Conservation (phyloP, 2,113 vertebrate genomes). For the Falcunculus frontatus region DNA sequence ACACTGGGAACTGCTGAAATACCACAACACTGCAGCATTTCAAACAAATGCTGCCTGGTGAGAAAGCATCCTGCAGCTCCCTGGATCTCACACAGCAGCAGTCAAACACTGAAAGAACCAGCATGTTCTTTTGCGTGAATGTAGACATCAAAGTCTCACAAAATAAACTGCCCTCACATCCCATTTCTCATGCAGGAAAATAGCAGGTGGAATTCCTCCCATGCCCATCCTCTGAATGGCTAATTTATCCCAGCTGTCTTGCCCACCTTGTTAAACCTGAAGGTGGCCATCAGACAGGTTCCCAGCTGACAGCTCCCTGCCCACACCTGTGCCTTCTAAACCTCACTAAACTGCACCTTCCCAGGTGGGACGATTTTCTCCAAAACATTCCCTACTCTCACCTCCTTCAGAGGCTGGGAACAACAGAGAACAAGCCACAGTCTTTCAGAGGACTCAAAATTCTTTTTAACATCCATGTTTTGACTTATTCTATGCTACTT, state of each 20-base stretch:
- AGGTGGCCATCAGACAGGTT: neutral
- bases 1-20: neutral
- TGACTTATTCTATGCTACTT: neutral
- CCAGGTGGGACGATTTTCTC: neutral
- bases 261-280: neutral
- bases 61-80: neutral
- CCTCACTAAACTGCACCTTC: neutral
- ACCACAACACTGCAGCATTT: neutral
- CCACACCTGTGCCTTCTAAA: neutral
- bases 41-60: neutral
- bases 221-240: too few relatives aligned
- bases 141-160: neutral
- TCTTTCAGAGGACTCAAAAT: neutral
- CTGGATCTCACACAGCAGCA: neutral
- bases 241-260: neutral
- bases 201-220: neutral
- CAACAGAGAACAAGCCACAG: neutral
- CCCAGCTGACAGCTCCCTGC: neutral
- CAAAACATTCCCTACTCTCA: neutral
- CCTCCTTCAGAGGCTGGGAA: neutral
- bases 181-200: neutral
- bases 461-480: neutral
- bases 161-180: neutral
- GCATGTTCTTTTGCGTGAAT: neutral
- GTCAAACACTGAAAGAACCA: neutral